Conservation (phyloP, 1,140 invertebrate species). For the Harlomillsia oculata region DNA sequence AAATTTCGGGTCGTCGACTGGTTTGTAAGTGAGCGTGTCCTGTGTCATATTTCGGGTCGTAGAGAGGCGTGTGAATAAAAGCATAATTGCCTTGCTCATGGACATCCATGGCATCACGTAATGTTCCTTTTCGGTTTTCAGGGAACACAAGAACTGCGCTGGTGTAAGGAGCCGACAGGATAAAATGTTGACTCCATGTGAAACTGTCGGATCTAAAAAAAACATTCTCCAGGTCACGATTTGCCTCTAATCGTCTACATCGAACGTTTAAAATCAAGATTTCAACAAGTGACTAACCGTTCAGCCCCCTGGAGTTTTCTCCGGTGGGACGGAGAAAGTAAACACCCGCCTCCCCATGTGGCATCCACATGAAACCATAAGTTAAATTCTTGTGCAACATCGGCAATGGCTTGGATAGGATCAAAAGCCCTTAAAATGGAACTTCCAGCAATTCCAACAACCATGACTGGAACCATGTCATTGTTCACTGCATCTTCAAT, state of each 20-base stretch:
- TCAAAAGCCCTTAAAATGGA: conserved; percentile 18
- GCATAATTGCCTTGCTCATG: conserved; percentile 3
- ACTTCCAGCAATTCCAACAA: conserved; percentile 15
- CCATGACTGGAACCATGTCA: conserved; percentile 7
- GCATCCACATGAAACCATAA: conserved; percentile 28
- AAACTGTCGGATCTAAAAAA: conserved; percentile 14
- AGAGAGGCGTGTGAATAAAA: neutral
- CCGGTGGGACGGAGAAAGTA: conserved; percentile 4
- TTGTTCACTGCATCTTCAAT: neutral
- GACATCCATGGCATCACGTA: conserved; percentile 4
- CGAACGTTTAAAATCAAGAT: too few species aligned
- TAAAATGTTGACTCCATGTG: conserved; percentile 7
- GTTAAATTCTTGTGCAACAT: conserved; percentile 10
- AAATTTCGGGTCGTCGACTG: conserved; percentile 15
- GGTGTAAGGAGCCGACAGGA: conserved; percentile 1
- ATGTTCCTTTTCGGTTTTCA: neutral
- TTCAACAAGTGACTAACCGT: neutral
- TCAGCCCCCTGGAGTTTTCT: conserved; percentile 13
- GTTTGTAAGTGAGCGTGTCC: conserved; percentile 11
- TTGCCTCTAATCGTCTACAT: too few species aligned
- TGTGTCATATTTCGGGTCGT: conserved; percentile 8
- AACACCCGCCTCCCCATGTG: conserved; percentile 11
- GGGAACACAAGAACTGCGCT: conserved; percentile 1
- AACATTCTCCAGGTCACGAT: too few species aligned
- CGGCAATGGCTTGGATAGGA: conserved; percentile 13